A percentile compares a stretch with the other conserved stretches of the same genome.
These are phyloP conservation scores for Motacilla tschutschensis DNA, from an alignment of 2,113 vertebrate genomes.

Conservation along the genomic window DNA sequence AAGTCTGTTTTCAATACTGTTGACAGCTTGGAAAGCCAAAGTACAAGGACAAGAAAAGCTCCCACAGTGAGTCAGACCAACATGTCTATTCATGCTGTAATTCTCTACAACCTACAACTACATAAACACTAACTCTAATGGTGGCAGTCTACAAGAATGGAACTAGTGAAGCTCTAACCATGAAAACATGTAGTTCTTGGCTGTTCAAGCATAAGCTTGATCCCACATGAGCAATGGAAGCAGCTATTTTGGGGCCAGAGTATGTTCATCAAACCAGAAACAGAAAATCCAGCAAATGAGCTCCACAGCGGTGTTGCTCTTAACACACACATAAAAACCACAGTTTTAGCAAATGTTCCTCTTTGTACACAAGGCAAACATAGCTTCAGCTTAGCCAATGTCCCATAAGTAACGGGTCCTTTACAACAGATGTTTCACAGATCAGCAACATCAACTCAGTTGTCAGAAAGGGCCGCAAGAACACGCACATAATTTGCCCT, in stretches of 20 bases:
- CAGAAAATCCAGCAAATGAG: background rate
- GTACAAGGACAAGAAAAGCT: conserved; percentile 1
- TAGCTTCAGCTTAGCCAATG: background rate
- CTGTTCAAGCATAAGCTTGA: background rate
- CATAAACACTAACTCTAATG: background rate
- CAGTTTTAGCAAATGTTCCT: background rate
- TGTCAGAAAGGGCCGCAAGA: background rate
- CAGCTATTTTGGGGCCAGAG: background rate
- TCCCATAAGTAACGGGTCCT: background rate
- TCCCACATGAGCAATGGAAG: background rate
- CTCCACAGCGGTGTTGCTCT: background rate
- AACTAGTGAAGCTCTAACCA: background rate
- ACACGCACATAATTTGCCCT: background rate
- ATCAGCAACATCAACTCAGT: background rate
- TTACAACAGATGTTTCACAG: background rate
- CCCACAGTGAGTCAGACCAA: background rate
- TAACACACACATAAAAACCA: background rate
- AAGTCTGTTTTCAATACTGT: background rate
- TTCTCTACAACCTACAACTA: background rate
- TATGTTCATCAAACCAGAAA: background rate
- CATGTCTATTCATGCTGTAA: background rate
- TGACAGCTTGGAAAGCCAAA: conserved; percentile 18
- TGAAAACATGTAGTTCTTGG: background rate
- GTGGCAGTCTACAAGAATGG: background rate
- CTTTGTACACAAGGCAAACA: background rate